Percentiles rank a stretch among this genome's conserved stretches.
phyloP scores from a whole-genome alignment of 2,797 vertebrate species.

The Lophotriccus pileatus region DNA sequence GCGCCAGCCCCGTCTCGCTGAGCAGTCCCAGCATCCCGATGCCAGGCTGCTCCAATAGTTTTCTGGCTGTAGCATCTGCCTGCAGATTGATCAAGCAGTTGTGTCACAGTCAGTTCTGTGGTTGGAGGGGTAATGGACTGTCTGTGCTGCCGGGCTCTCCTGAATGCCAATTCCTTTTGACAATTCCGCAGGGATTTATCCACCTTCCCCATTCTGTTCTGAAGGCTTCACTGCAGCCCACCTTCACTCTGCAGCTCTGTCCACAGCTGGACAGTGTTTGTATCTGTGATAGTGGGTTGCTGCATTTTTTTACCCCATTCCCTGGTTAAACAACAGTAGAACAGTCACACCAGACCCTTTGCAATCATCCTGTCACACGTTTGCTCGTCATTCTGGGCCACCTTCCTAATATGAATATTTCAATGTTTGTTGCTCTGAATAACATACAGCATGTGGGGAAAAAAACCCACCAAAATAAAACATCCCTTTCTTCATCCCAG shows the following conservation, averaged over 20 bases:
- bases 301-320: not conserved
- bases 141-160: slow-evolving; percentile 10
- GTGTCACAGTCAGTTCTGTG: slow-evolving; percentile 53
- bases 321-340: not conserved
- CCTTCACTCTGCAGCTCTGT: not conserved
- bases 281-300: not conserved
- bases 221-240: not conserved
- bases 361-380: not conserved
- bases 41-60: slow-evolving; percentile 4
- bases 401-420: slow-evolving; percentile 26
- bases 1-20: not conserved
- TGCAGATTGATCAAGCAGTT: slow-evolving; percentile 45
- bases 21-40: slow-evolving; percentile 1
- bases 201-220: slow-evolving; percentile 11
- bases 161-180: slow-evolving; percentile 59
- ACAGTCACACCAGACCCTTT: not conserved
- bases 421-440: not conserved
- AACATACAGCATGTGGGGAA: not conserved
- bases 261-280: not conserved
- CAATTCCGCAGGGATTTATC: slow-evolving; percentile 35
- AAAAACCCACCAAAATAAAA: not conserved
- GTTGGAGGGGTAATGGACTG: slow-evolving; percentile 64
- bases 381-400: not conserved
- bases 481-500: not conserved
- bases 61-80: slow-evolving; percentile 30